Percentiles rank a stretch among this genome's conserved stretches.
phyloP scores from a whole-genome alignment of 2,888 invertebrate genomes.

The Coelopa pilipes region DNA sequence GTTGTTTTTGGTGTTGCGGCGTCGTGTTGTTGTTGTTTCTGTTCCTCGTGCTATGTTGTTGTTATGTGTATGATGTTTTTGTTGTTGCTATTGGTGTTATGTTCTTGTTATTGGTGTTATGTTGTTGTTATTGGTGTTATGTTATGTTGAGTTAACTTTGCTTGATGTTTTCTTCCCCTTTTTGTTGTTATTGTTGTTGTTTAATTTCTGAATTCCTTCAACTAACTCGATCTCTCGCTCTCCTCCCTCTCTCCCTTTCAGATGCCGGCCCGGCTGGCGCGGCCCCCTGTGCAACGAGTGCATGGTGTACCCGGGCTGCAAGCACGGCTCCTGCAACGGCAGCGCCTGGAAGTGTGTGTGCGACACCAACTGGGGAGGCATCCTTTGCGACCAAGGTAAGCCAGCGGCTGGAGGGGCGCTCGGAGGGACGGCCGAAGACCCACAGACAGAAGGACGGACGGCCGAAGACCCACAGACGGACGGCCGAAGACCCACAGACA shows the following conservation, averaged over 20 bases:
- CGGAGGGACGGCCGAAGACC: neutral
- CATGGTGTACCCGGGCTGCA: slow-evolving; percentile 94
- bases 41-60: neutral
- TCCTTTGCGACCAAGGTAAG: slow-evolving; percentile 93
- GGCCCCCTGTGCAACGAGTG: slow-evolving; percentile 94
- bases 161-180: neutral
- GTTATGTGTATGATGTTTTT: too few relatives aligned
- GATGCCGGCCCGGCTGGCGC: slow-evolving; percentile 93
- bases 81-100: too few relatives aligned
- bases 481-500: neutral
- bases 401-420: slow-evolving; percentile 32
- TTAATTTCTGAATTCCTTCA: slow-evolving; percentile 7
- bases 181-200: neutral
- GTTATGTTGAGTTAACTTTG: neutral
- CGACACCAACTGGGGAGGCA: slow-evolving; percentile 98
- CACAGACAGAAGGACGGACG: neutral
- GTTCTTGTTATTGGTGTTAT: neutral
- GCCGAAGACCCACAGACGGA: neutral
- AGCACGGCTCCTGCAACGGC: slow-evolving; percentile 94
- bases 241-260: slow-evolving; percentile 59
- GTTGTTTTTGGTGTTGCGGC: neutral
- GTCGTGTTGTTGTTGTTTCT: neutral
- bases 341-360: slow-evolving; percentile 97
- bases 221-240: slow-evolving; percentile 7
- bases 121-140: neutral